Conservation (phyloP, 2,888 invertebrate genomes). For the Scaptomyza reducta region DNA sequence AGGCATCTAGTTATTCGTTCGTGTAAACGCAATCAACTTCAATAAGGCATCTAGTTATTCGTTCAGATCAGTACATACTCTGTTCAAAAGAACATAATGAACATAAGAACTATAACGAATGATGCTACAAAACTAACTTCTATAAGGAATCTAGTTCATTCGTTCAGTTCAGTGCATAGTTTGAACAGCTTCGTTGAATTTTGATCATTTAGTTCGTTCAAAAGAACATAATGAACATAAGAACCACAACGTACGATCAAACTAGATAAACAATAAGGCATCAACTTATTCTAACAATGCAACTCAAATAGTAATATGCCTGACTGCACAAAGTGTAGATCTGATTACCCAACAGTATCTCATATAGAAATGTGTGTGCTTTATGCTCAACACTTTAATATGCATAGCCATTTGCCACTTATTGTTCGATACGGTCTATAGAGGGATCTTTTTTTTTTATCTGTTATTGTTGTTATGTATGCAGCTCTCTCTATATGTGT, state of each 20-base stretch:
- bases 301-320: background rate
- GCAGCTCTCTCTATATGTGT: constrained; percentile 31
- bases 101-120: background rate
- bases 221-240: background rate
- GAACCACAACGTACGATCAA: background rate
- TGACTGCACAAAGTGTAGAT: constrained; percentile 3
- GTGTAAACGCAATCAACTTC: too few species aligned
- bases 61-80: background rate
- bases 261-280: background rate
- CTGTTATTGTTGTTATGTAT: constrained; percentile 43
- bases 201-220: background rate
- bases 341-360: constrained; percentile 12
- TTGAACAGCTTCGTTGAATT: background rate
- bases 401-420: constrained; percentile 35
- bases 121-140: background rate
- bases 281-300: background rate
- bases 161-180: background rate
- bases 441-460: constrained; percentile 22
- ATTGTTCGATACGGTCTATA: constrained; percentile 39
- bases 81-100: too few species aligned
- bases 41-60: background rate
- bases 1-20: too few species aligned
- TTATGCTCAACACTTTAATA: constrained; percentile 37
- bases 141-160: background rate
- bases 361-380: background rate